Conservation (phyloP, 2,113 vertebrate species). For the Callipepla squamata region DNA sequence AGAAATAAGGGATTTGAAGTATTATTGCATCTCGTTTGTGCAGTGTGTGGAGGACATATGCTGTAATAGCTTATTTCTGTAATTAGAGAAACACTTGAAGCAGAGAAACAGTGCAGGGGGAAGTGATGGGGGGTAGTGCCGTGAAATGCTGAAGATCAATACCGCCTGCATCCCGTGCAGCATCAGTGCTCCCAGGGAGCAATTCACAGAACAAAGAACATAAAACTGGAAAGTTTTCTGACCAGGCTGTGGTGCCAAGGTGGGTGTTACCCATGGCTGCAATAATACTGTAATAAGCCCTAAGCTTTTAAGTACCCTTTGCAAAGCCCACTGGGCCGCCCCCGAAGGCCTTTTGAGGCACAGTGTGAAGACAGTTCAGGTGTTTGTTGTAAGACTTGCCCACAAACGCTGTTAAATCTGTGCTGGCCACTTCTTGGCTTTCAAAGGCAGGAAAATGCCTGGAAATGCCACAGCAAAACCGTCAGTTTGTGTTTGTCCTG, state of each 20-base stretch:
- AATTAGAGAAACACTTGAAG: not conserved
- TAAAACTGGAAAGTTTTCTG: not conserved
- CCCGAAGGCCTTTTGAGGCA: not conserved
- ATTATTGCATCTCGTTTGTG: accelerated
- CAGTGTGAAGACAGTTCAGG: not conserved
- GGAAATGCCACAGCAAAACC: not conserved
- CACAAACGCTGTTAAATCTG: not conserved
- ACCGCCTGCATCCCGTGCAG: not conserved
- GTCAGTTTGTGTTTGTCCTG: accelerated
- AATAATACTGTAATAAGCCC: not conserved
- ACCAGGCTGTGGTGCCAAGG: accelerated
- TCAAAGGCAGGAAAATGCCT: not conserved
- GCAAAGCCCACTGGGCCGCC: not conserved
- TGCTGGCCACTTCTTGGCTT: not conserved
- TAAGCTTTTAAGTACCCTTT: not conserved
- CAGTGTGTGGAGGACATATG: not conserved
- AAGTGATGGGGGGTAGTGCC: not conserved
- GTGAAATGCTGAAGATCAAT: not conserved
- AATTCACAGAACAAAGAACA: not conserved
- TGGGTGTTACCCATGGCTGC: not conserved
- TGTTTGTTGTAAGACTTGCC: not conserved
- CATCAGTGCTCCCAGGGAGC: accelerated
- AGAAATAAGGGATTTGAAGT: not conserved
- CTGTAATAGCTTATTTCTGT: not conserved
- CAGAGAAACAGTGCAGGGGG: not conserved